phyloP scores from a whole-genome alignment of 2,113 vertebrate species.

The Hydrolagus affinis region DNA sequence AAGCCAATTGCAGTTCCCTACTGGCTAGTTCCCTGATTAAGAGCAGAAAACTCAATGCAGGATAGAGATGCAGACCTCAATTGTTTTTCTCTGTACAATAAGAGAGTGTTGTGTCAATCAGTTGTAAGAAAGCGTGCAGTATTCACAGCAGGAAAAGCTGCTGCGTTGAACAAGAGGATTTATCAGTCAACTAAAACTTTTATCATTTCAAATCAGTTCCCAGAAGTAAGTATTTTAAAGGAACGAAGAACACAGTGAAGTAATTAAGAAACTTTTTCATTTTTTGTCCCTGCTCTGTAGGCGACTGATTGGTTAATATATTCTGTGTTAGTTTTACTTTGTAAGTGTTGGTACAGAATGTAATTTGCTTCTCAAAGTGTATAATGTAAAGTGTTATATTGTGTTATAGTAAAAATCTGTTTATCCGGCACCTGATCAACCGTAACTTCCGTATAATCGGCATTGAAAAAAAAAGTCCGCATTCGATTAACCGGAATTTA shows the following conservation, averaged over 20 bases:
- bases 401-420: too few relatives aligned
- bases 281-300: not conserved
- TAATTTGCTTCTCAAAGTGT: not conserved
- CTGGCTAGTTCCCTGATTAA: not conserved
- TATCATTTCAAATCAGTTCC: not conserved
- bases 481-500: too few relatives aligned
- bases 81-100: not conserved
- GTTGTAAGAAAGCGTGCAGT: too few relatives aligned
- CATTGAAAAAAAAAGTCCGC: too few relatives aligned
- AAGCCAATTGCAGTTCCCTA: not conserved
- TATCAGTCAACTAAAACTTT: not conserved
- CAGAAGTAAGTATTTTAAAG: not conserved
- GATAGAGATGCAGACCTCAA: not conserved
- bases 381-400: not conserved
- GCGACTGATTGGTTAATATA: not conserved
- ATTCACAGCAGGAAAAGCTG: too few relatives aligned
- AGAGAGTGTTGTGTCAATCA: too few relatives aligned
- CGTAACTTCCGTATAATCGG: too few relatives aligned
- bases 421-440: too few relatives aligned
- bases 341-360: not conserved
- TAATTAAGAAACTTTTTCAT: not conserved
- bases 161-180: not conserved
- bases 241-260: not conserved
- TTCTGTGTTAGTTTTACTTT: not conserved
- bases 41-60: not conserved